Percentiles rank a stretch among this genome's conserved stretches.
These are phyloP conservation scores for Cataglyphis hispanica DNA, from an alignment of 1,140 invertebrate species.

Conservation along the genomic window DNA sequence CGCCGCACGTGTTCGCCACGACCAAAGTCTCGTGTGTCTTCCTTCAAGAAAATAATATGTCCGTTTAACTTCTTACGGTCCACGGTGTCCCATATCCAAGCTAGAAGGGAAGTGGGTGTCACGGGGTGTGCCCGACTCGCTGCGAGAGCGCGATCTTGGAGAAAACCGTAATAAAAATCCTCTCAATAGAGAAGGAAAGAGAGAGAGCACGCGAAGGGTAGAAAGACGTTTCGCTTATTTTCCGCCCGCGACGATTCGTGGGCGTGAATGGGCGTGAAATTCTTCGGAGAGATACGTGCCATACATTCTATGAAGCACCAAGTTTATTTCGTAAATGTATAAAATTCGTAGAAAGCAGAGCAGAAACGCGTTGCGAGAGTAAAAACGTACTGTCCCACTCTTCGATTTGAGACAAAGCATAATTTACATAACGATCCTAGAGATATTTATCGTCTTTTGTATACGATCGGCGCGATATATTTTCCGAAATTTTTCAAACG, in stretches of 20 bases:
- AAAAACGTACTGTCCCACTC: constrained; percentile 12
- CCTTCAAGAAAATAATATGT: constrained; percentile 79
- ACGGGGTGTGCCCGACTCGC: constrained; percentile 74
- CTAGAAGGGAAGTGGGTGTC: constrained; percentile 77
- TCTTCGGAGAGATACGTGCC: constrained; percentile 18
- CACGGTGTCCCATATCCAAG: constrained; percentile 67
- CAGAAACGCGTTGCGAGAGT: not conserved
- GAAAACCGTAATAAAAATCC: constrained; percentile 66
- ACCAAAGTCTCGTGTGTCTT: constrained; percentile 77
- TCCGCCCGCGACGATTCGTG: constrained; percentile 45
- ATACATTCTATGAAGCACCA: constrained; percentile 13
- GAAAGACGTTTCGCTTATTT: constrained; percentile 64
- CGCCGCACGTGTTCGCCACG: constrained; percentile 70
- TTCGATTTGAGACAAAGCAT: constrained; percentile 24
- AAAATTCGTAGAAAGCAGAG: constrained; percentile 47
- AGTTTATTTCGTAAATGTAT: constrained; percentile 34
- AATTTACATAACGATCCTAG: constrained; percentile 21
- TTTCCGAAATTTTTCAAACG: not conserved
- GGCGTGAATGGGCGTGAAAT: constrained; percentile 61
- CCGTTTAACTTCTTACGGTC: constrained; percentile 75
- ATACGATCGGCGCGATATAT: not conserved
- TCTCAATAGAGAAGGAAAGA: constrained; percentile 33
- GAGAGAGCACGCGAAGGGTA: constrained; percentile 42
- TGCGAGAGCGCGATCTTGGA: constrained; percentile 65
- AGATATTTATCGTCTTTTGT: constrained; percentile 10